Conservation (phyloP, 2,888 invertebrate genomes). For the Pteria penguin region DNA sequence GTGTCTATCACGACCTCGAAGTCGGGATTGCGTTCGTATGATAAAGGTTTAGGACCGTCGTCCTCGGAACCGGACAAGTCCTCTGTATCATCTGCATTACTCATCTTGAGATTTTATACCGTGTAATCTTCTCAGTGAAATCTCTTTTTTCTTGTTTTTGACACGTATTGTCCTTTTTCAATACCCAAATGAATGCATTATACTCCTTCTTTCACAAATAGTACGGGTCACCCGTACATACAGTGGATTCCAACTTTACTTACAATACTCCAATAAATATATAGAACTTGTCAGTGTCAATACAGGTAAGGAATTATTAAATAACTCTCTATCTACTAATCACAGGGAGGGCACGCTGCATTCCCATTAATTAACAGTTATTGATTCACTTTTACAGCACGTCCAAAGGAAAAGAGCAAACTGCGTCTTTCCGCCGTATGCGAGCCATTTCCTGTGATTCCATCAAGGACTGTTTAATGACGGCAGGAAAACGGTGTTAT, state of each 20-base stretch:
- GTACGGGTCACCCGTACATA: no score
- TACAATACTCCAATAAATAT: neutral
- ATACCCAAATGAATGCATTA: no score
- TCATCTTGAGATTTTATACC: slow-evolving; percentile 7
- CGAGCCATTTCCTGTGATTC: neutral
- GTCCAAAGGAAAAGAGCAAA: neutral
- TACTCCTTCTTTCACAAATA: no score
- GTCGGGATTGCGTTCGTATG: slow-evolving; percentile 3
- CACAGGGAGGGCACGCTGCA: neutral
- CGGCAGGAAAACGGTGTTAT: no score
- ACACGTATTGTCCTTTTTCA: no score
- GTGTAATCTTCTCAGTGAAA: neutral
- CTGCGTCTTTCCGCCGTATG: neutral
- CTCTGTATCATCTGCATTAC: slow-evolving; percentile 1
- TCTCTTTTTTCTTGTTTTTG: no score
- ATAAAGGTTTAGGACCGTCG: slow-evolving; percentile 6
- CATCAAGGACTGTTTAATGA: no score
- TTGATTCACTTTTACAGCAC: neutral
- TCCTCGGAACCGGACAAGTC: slow-evolving; percentile 19
- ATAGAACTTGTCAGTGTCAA: neutral
- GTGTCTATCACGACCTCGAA: slow-evolving; percentile 25
- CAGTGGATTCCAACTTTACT: no score
- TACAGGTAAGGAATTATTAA: neutral
- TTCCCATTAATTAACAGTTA: neutral
- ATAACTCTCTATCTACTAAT: neutral